Evolutionary conservation across 1,140 invertebrate species (phyloP).

Genomic region (Papilio polytes): DNA sequence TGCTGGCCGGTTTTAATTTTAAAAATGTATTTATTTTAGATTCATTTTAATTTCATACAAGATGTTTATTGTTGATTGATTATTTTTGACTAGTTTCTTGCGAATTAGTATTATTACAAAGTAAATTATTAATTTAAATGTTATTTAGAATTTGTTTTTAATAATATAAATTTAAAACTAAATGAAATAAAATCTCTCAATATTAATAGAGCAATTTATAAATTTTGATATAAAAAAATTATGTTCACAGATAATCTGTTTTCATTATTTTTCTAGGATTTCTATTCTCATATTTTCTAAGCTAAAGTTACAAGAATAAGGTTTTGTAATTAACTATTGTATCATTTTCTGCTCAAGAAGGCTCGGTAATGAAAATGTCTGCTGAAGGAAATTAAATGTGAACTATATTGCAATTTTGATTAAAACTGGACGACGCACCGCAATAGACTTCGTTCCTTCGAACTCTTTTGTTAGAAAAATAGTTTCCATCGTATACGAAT

Average conservation of each 20-base stretch:
- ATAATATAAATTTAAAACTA: too few species aligned
- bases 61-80: too few species aligned
- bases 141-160: too few species aligned
- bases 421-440: constrained; percentile 49
- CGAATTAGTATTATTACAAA: too few species aligned
- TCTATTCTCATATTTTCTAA: neutral
- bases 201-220: too few species aligned
- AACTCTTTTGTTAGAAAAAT: neutral
- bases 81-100: too few species aligned
- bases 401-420: constrained; percentile 61
- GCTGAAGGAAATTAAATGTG: constrained; percentile 62
- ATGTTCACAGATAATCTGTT: too few species aligned
- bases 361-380: constrained; percentile 63
- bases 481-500: neutral
- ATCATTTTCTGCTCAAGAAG: constrained; percentile 60
- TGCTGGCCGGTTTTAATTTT: neutral
- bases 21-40: constrained; percentile 4
- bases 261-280: neutral
- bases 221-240: too few species aligned
- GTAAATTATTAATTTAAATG: too few species aligned
- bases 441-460: neutral
- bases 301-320: neutral
- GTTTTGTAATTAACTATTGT: constrained; percentile 20
- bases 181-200: too few species aligned
- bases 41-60: neutral